Evolutionary conservation across 92 coral and sea anemone species (phyloP), one percentile per base, ranked within the genome.

Genomic region (Epizoanthus scotinus): DNA sequence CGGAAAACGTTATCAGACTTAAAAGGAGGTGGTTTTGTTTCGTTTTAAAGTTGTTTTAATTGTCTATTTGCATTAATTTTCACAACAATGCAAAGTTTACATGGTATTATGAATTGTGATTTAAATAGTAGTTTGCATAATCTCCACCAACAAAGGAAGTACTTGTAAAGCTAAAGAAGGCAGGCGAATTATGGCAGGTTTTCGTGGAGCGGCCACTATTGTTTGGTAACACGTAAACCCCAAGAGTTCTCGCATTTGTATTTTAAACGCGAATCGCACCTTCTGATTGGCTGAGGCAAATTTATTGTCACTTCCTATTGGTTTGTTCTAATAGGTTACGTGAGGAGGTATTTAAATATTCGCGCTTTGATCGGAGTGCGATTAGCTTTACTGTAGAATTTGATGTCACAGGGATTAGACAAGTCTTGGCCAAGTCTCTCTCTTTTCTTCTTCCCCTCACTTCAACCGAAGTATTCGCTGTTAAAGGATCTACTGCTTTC

Each of bases 341-440:
- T 90, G 94, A 92, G 89, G 89, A 92, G 97, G 92, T 92, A 92
- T 92, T 92, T 92, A 92, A 92, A 92, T 90, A 92, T 92, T 92
- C 97, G 97, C 97, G 97, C 94, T 92, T 75, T 86, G 97, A 87
- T 86, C 90, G 85, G 90, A 92, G 94, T 92, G 90, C 85, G 93
- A 85, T 89, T 87, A 82, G 80, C 70, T 86, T 88, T 85, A 79
- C 88, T 78, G 71, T 62, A 28, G 65, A 71, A 50, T 79, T 84
- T 73, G 81, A 75, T 59, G 81, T 63, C 81, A 75, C 40, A 75
- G 81, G 40, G 68, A 73, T 75, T 75, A 59, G 63, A 24, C 58
- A 75, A 75, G 68, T 44, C 36, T 66, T 58, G 54, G 20, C 15
- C 50, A 20, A 75, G 31, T 55, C 66, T 21, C 12, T 36, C 31